phyloP scores from a whole-genome alignment of 2,113 vertebrate species.

The Macheiramphus alcinus region DNA sequence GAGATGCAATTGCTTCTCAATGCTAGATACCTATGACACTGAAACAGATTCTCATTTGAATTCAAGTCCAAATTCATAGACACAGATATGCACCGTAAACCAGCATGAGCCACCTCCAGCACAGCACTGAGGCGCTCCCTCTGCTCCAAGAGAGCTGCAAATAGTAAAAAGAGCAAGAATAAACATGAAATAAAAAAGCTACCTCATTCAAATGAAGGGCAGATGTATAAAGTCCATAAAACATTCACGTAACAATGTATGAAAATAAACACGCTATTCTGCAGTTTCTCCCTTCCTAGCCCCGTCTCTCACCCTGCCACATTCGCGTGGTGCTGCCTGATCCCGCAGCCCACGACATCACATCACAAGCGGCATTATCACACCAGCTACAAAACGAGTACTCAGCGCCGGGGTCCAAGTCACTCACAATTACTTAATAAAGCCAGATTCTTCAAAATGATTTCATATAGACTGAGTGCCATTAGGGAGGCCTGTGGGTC shows the following conservation, averaged over 20 bases:
- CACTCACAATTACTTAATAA: neutral
- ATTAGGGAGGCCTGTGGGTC: neutral
- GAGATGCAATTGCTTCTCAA: neutral
- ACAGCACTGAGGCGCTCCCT: neutral
- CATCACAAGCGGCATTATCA: neutral
- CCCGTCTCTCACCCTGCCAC: neutral
- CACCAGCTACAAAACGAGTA: neutral
- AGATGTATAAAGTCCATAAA: neutral
- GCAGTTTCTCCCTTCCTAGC: neutral
- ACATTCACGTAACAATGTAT: neutral
- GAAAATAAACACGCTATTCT: neutral
- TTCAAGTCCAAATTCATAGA: neutral
- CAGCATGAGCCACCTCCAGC: neutral
- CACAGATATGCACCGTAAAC: neutral
- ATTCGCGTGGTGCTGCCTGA: accelerated
- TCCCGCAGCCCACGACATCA: neutral
- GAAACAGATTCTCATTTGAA: neutral
- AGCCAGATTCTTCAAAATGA: neutral
- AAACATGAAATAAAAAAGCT: neutral
- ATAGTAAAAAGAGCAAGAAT: neutral
- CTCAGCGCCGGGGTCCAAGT: neutral
- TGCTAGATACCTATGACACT: neutral
- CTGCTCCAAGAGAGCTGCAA: neutral
- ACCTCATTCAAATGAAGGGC: neutral
- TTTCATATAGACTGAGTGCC: neutral